A percentile compares a stretch with the other conserved stretches of the same genome.
phyloP scores from a whole-genome alignment of 1,140 invertebrate species.

The Solenopsis invicta region DNA sequence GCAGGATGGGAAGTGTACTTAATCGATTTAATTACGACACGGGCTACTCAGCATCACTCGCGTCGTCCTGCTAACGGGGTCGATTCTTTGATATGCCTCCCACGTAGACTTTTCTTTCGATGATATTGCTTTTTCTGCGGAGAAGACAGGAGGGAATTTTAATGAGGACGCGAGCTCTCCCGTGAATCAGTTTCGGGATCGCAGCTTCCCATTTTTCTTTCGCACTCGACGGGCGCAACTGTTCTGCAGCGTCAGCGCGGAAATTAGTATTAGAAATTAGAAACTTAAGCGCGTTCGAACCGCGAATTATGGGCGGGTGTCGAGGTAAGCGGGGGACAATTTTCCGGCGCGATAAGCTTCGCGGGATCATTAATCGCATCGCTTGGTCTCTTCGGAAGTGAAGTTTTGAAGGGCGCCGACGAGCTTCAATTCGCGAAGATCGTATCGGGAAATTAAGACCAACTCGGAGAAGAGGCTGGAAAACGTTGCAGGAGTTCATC shows the following conservation, averaged over 20 bases:
- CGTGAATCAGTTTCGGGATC: background rate
- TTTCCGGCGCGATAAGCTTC: conserved; percentile 23
- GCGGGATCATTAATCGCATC: conserved; percentile 33
- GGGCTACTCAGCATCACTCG: background rate
- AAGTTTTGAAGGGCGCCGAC: conserved; percentile 24
- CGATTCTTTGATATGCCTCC: conserved; percentile 38
- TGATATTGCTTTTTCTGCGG: conserved; percentile 49
- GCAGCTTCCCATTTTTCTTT: background rate
- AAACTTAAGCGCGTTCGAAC: background rate
- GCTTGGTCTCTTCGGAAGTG: conserved; percentile 22
- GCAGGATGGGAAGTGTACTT: background rate
- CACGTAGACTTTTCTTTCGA: conserved; percentile 41
- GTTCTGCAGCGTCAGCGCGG: background rate
- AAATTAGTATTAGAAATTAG: conserved; percentile 2
- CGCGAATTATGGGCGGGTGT: background rate
- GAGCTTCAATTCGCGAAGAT: conserved; percentile 45
- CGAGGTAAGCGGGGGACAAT: background rate
- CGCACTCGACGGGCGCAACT: background rate
- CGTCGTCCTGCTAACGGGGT: conserved; percentile 14
- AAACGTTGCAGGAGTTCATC: background rate
- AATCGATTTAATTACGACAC: conserved; percentile 49
- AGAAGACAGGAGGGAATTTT: conserved; percentile 35
- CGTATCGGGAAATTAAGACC: conserved; percentile 52
- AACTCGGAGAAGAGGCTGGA: conserved; percentile 2
- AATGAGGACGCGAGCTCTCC: background rate